Evolutionary conservation across 2,113 vertebrate genomes (phyloP), one percentile per base, ranked within the genome.

Genomic region (Petrocephalus zakoni): DNA sequence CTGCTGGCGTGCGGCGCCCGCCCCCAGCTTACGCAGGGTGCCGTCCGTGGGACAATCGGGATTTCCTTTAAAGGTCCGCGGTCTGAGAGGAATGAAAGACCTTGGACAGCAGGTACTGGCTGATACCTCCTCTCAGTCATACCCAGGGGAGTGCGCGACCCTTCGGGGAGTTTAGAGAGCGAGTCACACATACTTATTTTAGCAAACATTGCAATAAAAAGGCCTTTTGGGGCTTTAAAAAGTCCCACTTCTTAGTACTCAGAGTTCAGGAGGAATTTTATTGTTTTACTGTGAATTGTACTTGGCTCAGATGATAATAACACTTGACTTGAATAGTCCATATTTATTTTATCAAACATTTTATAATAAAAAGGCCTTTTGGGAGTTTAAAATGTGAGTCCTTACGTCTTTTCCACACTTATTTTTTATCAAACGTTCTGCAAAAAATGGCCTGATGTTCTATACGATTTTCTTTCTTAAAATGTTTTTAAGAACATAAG

Each of bases 1-100:
- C 94, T 85, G 93, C 92, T 93, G 93, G 94, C 94, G 92, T 93
- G 94, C 90, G 92, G 92, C 94, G 94, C 92, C 92, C 93, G 90
- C 88, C 93, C 92, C 92, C 93, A 91, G 90, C 91, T 84, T 15
- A 91, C 90, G 93, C 3, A 94, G 95, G 92, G 94, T 95, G 95
- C 93, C 92, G 91, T 85, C 91, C 89, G 53, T 89, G 88, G 92
- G 90, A 90, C 91, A 90, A 90, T 89, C 82, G 89, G 90, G 89
- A 68, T 85, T 93, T 90, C 90, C 93, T 93, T 92, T 92, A 89
- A 92, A 92, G 91, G 91, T 90, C 92, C 90, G 6, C 89, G 85
- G 89, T 88, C 55, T 34, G 82, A 49, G 7, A 90, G 86, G 88
- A 91, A 91, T 93, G 61, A 88, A 68, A 90, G 90, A 75, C 72